Evolutionary conservation across 2,888 invertebrate species (phyloP).

Genomic region (Apamea crenata): DNA sequence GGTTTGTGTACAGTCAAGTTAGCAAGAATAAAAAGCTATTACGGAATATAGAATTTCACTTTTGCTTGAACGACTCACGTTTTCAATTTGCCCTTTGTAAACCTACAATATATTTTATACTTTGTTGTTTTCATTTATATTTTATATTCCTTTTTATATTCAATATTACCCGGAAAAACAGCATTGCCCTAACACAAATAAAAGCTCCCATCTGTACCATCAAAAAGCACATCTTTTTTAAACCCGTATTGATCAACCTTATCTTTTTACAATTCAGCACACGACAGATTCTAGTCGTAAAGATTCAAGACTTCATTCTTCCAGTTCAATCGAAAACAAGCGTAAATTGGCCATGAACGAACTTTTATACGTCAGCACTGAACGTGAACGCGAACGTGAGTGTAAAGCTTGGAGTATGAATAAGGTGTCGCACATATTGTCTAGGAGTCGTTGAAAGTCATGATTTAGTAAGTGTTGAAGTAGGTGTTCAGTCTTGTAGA

Average conservation of each 20-base stretch:
- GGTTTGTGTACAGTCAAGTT: conserved; percentile 17
- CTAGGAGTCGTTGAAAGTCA: conserved; percentile 12
- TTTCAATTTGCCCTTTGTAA: conserved; percentile 36
- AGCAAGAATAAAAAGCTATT: conserved; percentile 37
- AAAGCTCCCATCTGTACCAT: not conserved
- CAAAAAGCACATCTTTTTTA: conserved; percentile 25
- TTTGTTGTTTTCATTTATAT: not conserved
- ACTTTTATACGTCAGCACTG: conserved; percentile 72
- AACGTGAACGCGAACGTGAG: conserved; percentile 67
- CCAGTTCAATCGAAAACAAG: conserved; percentile 72
- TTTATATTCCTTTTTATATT: not conserved
- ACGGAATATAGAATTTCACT: conserved; percentile 28
- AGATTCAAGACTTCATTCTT: conserved; percentile 69
- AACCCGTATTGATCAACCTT: conserved; percentile 33
- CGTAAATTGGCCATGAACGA: conserved; percentile 79
- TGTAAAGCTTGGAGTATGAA: conserved; percentile 69
- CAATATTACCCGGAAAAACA: not conserved
- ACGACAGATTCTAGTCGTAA: conserved; percentile 67
- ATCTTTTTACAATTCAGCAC: conserved; percentile 65
- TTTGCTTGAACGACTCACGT: conserved; percentile 41
- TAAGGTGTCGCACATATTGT: conserved; percentile 41
- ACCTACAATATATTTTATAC: not conserved
- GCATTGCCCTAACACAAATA: not conserved
- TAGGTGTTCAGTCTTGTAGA: not conserved
- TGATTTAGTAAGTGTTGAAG: conserved; percentile 32